Base-by-base conservation (phyloP, 1,140 invertebrate species). In the Mylabris phalerata region DNA sequence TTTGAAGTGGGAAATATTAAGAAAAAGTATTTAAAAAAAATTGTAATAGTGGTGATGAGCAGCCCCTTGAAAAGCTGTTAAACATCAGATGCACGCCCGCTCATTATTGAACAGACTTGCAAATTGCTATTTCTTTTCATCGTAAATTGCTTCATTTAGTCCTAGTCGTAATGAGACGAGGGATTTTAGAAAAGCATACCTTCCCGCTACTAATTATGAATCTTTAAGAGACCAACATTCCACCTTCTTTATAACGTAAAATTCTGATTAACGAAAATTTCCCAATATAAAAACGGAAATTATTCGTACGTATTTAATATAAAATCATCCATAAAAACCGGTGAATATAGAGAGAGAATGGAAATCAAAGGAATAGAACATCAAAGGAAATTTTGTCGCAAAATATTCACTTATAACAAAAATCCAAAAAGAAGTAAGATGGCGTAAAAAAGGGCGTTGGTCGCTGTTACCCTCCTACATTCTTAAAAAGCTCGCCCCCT, bases 361-460 rank as follows among this genome's bases (percentile, higher is more conserved):
- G 7, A 32, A 32, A 32, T 32, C 32, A 32, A 5, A 32, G 4
- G 7, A 32, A 5, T 7, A 32, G 32, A 19, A 32, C 32, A 32
- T 32, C 32, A 32, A 32, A 32, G 32, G 32, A 32, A 32, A 32
- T 4, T 32, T 3, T 32, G 32, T 32, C 32, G 32, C 32, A 32
- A 32, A 32, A 32, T 32, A 32, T 32, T 3, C 32, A 32, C 32
- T 44, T 44, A 6, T 44, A 32, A 32, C 32, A 32, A 32, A 32
- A 32, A 32, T 32, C 19, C 19, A 60, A 61, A 57, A 66, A 61
- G 63, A 66, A 59, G 56, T 61, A 61, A 66, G 64, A 66, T 66
- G 64, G 64, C 64, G 64, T 61, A 61, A 66, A 66, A 63, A 63
- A 66, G 64, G 64, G 64, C 64, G 64, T 63, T 63, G 61, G 55